Evolutionary conservation across 2,113 vertebrate species (phyloP), one percentile per base, ranked within the genome.

Genomic region (Hemiscyllium ocellatum): DNA sequence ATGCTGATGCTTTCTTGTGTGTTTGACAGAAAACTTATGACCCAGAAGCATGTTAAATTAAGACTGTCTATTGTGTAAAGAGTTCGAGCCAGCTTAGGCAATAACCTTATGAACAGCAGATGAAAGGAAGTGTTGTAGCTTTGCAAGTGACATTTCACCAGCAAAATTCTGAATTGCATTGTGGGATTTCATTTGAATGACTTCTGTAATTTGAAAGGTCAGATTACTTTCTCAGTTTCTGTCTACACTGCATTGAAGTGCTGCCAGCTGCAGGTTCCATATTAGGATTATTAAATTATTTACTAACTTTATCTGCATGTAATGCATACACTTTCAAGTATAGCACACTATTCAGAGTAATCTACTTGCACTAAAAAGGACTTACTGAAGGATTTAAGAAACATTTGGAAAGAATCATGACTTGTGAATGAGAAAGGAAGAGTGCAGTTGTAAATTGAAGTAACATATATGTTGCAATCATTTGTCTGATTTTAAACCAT

Each of bases 321-420:
- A 47, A 47, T 94, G 96, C 97, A 98, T 98, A 98, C 97, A 98
- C 96, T 98, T 98, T 95, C 96, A 98, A 97, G 98, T 98, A 98
- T 97, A 97, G 97, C 96, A 97, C 97, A 98, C 97, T 98, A 98
- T 98, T 98, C 97, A 96, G 97, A 98, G 97, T 94, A 97, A 97
- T 96, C 95, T 96, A 97, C 97, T 97, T 98, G 97, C 97, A 96
- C 96, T 97, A 97, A 97, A 47, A 98, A 97, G 97, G 97, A 96
- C 96, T 96, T 97, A 97, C 96, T 96, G 65, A 47, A 97, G 97
- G 97, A 98, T 98, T 98, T 98, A 97, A 98, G 98, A 98, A 98
- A 98, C 98, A 98, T 98, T 98, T 98, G 98, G 98, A 97, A 98
- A 98, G 97, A 98, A 97, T 97, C 33, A 96, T 96, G 97, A 97